These are phyloP conservation scores for Cynoglossus semilaevis DNA, from an alignment of 2,113 vertebrate species.

Conservation along the genomic window DNA sequence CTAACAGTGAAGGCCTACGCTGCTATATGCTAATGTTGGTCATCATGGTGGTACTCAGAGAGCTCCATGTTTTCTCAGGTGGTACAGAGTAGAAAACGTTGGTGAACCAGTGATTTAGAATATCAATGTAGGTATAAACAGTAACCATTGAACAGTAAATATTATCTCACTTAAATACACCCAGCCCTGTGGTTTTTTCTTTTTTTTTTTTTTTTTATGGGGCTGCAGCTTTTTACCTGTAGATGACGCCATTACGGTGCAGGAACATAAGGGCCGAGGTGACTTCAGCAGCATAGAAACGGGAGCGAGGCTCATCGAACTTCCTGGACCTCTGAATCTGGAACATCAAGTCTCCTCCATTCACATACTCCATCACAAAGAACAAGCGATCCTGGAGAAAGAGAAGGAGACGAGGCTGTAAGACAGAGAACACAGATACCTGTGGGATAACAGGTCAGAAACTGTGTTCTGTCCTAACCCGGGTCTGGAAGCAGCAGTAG, in stretches of 20 bases:
- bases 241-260: slow-evolving; percentile 96
- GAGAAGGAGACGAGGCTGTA: neutral
- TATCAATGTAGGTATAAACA: too few relatives aligned
- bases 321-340: slow-evolving; percentile 98
- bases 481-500: slow-evolving; percentile 99
- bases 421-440: neutral
- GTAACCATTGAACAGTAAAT: too few relatives aligned
- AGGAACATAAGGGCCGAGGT: slow-evolving; percentile 98
- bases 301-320: slow-evolving; percentile 94
- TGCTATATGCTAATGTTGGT: too few relatives aligned
- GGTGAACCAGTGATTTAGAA: too few relatives aligned
- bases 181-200: too few relatives aligned
- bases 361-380: slow-evolving; percentile 99
- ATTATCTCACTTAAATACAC: too few relatives aligned
- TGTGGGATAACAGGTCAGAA: neutral
- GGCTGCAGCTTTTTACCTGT: slow-evolving; percentile 78
- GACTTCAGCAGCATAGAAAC: slow-evolving; percentile 97
- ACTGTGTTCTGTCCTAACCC: slow-evolving; percentile 70
- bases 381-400: slow-evolving; percentile 91
- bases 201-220: too few relatives aligned
- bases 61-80: too few relatives aligned
- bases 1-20: too few relatives aligned
- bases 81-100: too few relatives aligned
- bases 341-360: slow-evolving; percentile 98
- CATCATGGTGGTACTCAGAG: too few relatives aligned